These are phyloP conservation scores for Pollenia angustigena DNA, from an alignment of 2,888 invertebrate genomes.

Conservation along the genomic window DNA sequence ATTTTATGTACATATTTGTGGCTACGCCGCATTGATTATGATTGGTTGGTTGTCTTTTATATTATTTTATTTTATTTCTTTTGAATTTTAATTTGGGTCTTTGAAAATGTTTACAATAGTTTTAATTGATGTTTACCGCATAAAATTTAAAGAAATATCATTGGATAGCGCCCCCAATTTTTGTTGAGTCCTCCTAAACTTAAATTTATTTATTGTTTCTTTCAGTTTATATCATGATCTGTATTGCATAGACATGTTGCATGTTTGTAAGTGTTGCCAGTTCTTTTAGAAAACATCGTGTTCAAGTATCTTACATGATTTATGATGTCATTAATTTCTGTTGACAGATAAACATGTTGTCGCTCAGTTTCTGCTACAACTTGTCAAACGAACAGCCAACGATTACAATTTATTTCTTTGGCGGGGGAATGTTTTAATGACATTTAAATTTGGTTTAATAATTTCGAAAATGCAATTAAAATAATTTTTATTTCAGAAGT, in stretches of 20 bases:
- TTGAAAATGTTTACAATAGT: constrained; percentile 76
- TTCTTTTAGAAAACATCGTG: constrained; percentile 22
- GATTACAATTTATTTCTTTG: constrained; percentile 42
- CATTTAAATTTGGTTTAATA: constrained; percentile 32
- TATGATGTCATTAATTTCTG: constrained; percentile 83
- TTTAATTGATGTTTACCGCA: constrained; percentile 81
- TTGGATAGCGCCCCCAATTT: constrained; percentile 69
- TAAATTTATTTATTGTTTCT: constrained; percentile 74
- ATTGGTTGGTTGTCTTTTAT: constrained; percentile 78
- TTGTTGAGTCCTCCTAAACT: constrained; percentile 75
- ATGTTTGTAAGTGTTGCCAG: constrained; percentile 63
- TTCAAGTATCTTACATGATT: constrained; percentile 78
- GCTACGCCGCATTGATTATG: constrained; percentile 81
- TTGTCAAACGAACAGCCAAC: constrained; percentile 36
- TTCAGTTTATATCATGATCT: constrained; percentile 21
- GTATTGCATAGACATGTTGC: constrained; percentile 34
- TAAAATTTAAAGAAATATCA: constrained; percentile 38
- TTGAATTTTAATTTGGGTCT: constrained; percentile 56
- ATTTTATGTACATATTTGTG: constrained; percentile 61
- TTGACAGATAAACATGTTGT: constrained; percentile 83
- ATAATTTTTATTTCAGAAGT: constrained; percentile 11
- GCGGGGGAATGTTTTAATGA: background rate
- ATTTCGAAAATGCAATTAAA: constrained; percentile 3
- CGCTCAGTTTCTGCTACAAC: constrained; percentile 74
- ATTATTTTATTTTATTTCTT: constrained; percentile 54